These are phyloP conservation scores for Brienomyrus longianalis DNA, from an alignment of 2,113 vertebrate species.

Conservation along the genomic window DNA sequence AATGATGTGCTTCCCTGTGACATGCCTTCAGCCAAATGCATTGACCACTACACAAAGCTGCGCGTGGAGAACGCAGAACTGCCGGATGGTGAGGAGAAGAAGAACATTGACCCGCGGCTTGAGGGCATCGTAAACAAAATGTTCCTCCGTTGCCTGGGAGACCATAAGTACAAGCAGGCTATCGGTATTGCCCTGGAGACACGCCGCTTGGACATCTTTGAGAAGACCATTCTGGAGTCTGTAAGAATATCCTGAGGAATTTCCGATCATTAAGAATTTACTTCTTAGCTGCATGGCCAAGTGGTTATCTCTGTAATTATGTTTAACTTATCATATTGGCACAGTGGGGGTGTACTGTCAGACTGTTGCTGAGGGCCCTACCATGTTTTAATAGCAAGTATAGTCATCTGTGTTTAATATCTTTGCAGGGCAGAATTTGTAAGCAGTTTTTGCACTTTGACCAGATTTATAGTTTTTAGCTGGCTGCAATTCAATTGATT, in stretches of 20 bases:
- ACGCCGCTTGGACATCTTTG: slow-evolving; percentile 87
- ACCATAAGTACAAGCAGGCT: slow-evolving; percentile 97
- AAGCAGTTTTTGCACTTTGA: not conserved
- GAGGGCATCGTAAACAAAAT: slow-evolving; percentile 99
- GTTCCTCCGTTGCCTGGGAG: slow-evolving; percentile 92
- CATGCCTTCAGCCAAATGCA: slow-evolving; percentile 82
- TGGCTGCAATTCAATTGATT: not conserved
- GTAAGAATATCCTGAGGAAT: slow-evolving; percentile 52
- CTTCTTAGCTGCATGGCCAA: not conserved
- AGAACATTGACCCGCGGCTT: slow-evolving; percentile 83
- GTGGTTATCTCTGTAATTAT: not conserved
- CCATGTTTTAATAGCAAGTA: not conserved
- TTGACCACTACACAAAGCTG: slow-evolving; percentile 96
- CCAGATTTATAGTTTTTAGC: not conserved
- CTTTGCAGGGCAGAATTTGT: not conserved
- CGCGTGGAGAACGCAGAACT: slow-evolving; percentile 93
- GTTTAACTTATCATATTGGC: not conserved
- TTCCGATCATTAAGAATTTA: not conserved
- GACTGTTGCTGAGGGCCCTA: not conserved
- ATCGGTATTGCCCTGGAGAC: slow-evolving; percentile 95
- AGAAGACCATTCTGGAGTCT: slow-evolving; percentile 88
- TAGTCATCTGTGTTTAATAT: not conserved
- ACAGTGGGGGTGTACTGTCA: not conserved
- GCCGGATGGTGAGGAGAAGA: slow-evolving; percentile 86
- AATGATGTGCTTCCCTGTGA: not conserved